Evolutionary conservation across 2,797 vertebrate species (phyloP), one percentile per base, ranked within the genome.

Genomic region (Parambassis ranga): DNA sequence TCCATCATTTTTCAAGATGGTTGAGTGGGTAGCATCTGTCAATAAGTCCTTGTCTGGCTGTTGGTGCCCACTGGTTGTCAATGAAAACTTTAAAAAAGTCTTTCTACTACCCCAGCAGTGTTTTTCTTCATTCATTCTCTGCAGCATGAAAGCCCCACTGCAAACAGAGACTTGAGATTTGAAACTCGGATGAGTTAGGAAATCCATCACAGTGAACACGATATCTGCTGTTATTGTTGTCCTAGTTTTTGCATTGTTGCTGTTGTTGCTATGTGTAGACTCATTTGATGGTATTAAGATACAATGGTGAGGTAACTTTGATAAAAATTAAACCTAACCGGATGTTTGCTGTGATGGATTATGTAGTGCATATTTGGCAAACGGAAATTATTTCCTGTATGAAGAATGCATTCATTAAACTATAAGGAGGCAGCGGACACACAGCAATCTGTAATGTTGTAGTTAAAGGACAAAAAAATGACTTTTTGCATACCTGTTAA

Each of bases 261-360:
- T 38, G 16, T 41, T 46, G n/a, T n/a, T n/a, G n/a, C 5, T 27
- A 31, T 41, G 31, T 44, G 15, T 24, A n/a, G 11, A 4, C 27
- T 41, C 51, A 38, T 57, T 32, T 37, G 27, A 13, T 48, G 32
- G 52, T 41, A 47, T 60, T 55, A 32, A 38, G 42, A 14, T 55
- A 38, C n/a, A 49, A 26, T 15, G 22, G 28, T 27, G 15, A 48
- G 15, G 10, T 22, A 57, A 30, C 36, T 49, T 26, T 49, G 36
- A 63, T 36, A 52, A 35, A 59, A 63, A 49, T 32, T 9, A 24
- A 44, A 36, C 15, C 23, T 22, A 39, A 11, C n/a, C n/a, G 15
- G 24, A 46, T 44, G 41, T 39, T 63, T 11, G 20, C 32, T 32
- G 16, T 64, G 48, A 71, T 70, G 43, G 64, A 68, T 72, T 51